Evolutionary conservation across 2,113 vertebrate genomes (phyloP).

Genomic region (Meles meles): DNA sequence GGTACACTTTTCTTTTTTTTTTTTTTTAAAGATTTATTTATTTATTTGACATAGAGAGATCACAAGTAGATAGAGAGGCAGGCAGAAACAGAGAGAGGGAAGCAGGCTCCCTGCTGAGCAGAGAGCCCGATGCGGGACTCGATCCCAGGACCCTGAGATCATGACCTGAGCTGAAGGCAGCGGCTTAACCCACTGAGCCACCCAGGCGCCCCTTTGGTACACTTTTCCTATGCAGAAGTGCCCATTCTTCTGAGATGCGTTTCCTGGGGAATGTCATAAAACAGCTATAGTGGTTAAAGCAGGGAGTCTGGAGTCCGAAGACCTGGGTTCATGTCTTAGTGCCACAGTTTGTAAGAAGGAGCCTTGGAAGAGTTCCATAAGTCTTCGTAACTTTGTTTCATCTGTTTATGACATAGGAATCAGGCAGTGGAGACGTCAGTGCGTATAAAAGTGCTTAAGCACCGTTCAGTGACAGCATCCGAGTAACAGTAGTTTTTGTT

Average conservation of each 20-base stretch:
- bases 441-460: not conserved
- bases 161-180: too few species aligned
- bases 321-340: not conserved
- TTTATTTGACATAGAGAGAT: too few species aligned
- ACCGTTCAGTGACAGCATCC: not conserved
- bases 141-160: too few species aligned
- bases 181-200: too few species aligned
- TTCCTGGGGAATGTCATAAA: not conserved
- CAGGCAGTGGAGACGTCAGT: rapidly evolving
- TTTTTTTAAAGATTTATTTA: too few species aligned
- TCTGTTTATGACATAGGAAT: not conserved
- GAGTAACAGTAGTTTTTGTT: not conserved
- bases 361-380: not conserved
- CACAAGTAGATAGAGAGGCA: too few species aligned
- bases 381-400: not conserved
- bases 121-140: too few species aligned
- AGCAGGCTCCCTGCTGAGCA: too few species aligned
- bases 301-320: not conserved
- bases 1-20: not conserved
- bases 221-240: not conserved
- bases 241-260: not conserved
- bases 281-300: not conserved
- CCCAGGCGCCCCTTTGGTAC: too few species aligned
- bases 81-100: too few species aligned
- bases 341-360: not conserved